phyloP scores from a whole-genome alignment of 2,888 invertebrate species.

The Leptinotarsa haldemani region DNA sequence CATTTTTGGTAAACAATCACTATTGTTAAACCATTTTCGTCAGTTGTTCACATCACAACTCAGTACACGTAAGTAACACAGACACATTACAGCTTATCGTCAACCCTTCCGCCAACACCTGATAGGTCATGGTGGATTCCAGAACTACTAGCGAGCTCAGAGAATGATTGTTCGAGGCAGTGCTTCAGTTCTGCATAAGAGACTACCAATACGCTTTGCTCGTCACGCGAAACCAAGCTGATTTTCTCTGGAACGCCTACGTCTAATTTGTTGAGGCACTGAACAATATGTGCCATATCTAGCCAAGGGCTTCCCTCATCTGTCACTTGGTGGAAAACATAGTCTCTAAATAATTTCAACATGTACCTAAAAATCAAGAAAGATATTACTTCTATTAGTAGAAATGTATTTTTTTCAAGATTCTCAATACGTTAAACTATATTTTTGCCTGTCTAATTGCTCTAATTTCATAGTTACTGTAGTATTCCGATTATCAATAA shows the following conservation, averaged over 20 bases:
- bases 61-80: constrained; percentile 35
- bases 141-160: constrained; percentile 70
- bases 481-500: no score
- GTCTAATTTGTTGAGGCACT: constrained; percentile 93
- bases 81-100: constrained; percentile 39
- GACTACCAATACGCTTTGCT: constrained; percentile 95
- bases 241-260: constrained; percentile 87
- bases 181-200: constrained; percentile 95
- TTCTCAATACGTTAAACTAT: no score
- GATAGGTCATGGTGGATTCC: constrained; percentile 20
- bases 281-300: constrained; percentile 94
- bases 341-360: constrained; percentile 97
- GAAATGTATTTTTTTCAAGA: background rate
- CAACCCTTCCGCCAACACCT: background rate
- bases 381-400: background rate
- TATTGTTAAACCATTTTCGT: constrained; percentile 42
- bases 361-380: constrained; percentile 73
- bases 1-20: constrained; percentile 48
- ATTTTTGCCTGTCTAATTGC: no score
- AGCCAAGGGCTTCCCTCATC: constrained; percentile 95
- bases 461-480: no score
- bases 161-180: constrained; percentile 92
- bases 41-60: constrained; percentile 1
- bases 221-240: constrained; percentile 95
- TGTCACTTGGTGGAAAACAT: constrained; percentile 95